Base-by-base conservation (phyloP, 1,140 invertebrate species). In the Pseudomyrmex pallidus region DNA sequence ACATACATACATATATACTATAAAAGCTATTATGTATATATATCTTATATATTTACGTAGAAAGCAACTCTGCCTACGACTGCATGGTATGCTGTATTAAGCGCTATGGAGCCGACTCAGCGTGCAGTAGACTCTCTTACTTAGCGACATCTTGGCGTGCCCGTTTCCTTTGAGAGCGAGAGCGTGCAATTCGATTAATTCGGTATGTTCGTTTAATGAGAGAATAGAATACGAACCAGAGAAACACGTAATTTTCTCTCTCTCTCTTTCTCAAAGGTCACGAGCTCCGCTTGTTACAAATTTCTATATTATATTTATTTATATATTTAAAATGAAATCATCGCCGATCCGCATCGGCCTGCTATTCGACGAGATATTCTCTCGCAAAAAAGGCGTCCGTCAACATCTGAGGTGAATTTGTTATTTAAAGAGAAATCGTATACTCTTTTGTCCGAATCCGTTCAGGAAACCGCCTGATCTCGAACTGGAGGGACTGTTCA, bases 401-500 rank as follows among this genome's bases (percentile, higher is more conserved):
- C 77, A 50, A 77, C 35, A 76, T 4, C 54, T 76, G 88, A 91
- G 89, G 92, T 92, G 91, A 93, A 90, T 35, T 35, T 83, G 87
- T 86, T 90, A 74, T 91, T 92, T 93, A 86, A 90, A 92, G 91
- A 90, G 80, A 67, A 91, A 90, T 90, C 90, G 83, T 93, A 91
- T 93, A 35, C 35, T 87, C 72, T 93, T 92, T 92, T 92, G 85
- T 92, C 87, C 91, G 90, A 91, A 35, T 77, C 70, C 74, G 78
- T 90, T 93, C 94, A 98, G 97, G 96, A 98, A 98, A 95, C 97
- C 97, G 95, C 97, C 97, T 93, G 98, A 99, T 96, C 96, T 99
- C 95, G 98, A 99, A 96, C 96, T 99, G 96, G 98, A 99, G 96
- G 98, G 98, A 96, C 97, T 99, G 93, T 99, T 99, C 96, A 99